phyloP scores from a whole-genome alignment of 2,113 vertebrate genomes.

The Charina bottae region DNA sequence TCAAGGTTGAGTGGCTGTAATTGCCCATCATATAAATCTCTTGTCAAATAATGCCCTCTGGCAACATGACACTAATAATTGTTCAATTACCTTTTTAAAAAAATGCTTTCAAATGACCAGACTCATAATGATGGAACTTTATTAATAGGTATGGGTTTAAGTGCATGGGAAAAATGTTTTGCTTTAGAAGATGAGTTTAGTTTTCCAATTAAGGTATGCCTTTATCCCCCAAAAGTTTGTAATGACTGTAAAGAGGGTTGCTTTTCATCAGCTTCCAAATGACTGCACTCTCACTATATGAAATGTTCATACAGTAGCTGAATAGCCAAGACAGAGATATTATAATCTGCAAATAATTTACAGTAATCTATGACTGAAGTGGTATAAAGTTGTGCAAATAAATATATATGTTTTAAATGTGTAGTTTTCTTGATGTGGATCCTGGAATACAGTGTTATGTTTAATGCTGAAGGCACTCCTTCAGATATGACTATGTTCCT shows the following conservation, averaged over 20 bases:
- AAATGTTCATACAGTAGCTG: not conserved
- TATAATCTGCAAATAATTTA: not conserved
- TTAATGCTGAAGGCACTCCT: not conserved
- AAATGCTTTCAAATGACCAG: conserved; percentile 71
- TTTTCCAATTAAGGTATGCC: conserved; percentile 66
- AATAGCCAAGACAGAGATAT: not conserved
- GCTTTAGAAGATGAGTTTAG: conserved; percentile 61
- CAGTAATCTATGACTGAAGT: not conserved
- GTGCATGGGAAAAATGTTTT: conserved; percentile 64
- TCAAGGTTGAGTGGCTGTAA: conserved; percentile 83
- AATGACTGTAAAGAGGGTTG: conserved; percentile 61
- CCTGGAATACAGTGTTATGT: not conserved
- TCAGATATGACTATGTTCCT: not conserved
- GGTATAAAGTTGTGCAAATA: not conserved
- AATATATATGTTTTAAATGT: not conserved
- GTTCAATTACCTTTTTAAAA: conserved; percentile 78
- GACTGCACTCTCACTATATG: conserved; percentile 42
- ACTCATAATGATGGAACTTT: conserved; percentile 70
- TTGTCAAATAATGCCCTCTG: conserved; percentile 81
- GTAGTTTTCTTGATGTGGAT: not conserved
- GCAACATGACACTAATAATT: conserved; percentile 78
- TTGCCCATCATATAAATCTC: conserved; percentile 80
- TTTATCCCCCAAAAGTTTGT: conserved; percentile 64
- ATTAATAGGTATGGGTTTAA: conserved; percentile 67
- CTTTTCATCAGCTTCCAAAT: conserved; percentile 59